Percentiles rank a stretch among this genome's conserved stretches.
Evolutionary conservation across 2,113 vertebrate species (phyloP).

Genomic region (Calonectris borealis): DNA sequence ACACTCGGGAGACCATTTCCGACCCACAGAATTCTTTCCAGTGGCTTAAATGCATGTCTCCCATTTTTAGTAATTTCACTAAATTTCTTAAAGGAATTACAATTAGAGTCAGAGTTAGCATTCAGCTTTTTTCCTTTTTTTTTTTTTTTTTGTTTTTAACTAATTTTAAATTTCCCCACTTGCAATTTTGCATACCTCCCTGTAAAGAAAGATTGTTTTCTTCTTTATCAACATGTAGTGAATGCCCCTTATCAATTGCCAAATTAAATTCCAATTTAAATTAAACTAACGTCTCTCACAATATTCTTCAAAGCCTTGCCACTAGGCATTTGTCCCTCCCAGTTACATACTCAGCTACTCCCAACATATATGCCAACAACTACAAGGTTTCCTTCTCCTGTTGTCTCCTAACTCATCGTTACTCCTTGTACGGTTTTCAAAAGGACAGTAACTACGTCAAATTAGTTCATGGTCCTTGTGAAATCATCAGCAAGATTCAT

Average conservation of each 20-base stretch:
- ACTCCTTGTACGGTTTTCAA: background rate
- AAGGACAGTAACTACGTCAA: background rate
- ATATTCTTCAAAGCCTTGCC: conserved; percentile 13
- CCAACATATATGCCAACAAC: background rate
- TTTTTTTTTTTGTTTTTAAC: background rate
- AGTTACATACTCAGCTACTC: background rate
- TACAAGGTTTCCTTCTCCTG: background rate
- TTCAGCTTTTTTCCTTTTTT: background rate
- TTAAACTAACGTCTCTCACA: background rate
- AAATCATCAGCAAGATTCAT: background rate
- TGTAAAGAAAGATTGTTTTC: background rate
- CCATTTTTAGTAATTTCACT: background rate
- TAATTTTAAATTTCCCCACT: background rate
- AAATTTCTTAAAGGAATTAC: background rate
- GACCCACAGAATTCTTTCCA: background rate
- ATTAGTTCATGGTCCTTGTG: background rate
- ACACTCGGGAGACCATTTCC: background rate
- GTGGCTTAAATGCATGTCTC: background rate
- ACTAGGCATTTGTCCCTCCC: background rate
- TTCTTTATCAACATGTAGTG: background rate
- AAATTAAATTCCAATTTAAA: conserved; percentile 42
- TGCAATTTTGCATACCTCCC: background rate
- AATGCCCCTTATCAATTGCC: background rate
- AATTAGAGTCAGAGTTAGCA: background rate
- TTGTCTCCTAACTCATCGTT: background rate